These are phyloP conservation scores for Aphelocoma coerulescens DNA, from an alignment of 2,113 vertebrate genomes.

Conservation along the genomic window DNA sequence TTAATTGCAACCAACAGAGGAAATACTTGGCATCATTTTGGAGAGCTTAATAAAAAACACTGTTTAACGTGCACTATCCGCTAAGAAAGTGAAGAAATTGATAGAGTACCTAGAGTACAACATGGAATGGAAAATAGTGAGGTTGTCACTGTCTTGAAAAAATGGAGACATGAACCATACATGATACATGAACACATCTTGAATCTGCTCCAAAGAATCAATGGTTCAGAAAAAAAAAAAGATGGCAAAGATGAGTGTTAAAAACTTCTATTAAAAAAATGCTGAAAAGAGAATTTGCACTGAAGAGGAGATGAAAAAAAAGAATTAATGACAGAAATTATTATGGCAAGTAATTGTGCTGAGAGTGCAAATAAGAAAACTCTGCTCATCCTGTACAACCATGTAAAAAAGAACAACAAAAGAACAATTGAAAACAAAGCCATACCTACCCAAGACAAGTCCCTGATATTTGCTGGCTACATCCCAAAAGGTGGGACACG, in stretches of 20 bases:
- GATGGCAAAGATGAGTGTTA: not conserved
- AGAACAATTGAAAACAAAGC: not conserved
- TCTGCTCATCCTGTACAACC: not conserved
- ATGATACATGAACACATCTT: not conserved
- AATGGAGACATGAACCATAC: not conserved
- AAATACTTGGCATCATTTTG: not conserved
- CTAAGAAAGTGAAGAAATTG: not conserved
- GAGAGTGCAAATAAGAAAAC: not conserved
- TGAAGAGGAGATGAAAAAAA: not conserved
- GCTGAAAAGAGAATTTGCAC: not conserved
- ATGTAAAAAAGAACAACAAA: not conserved
- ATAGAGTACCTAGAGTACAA: not conserved
- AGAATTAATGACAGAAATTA: not conserved
- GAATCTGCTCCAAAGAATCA: not conserved
- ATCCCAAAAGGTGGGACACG: not conserved
- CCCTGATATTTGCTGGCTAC: not conserved
- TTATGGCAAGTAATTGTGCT: not conserved
- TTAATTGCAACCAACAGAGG: not conserved
- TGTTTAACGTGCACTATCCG: accelerated
- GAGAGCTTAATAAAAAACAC: not conserved
- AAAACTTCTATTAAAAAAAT: not conserved
- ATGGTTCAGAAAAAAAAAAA: not conserved
- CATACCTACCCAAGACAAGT: not conserved
- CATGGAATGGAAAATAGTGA: not conserved
- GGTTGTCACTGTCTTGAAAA: not conserved